A percentile compares a stretch with the other conserved stretches of the same genome.
Conservation (phyloP, 2,888 invertebrate genomes). For the Agriotes lineatus region DNA sequence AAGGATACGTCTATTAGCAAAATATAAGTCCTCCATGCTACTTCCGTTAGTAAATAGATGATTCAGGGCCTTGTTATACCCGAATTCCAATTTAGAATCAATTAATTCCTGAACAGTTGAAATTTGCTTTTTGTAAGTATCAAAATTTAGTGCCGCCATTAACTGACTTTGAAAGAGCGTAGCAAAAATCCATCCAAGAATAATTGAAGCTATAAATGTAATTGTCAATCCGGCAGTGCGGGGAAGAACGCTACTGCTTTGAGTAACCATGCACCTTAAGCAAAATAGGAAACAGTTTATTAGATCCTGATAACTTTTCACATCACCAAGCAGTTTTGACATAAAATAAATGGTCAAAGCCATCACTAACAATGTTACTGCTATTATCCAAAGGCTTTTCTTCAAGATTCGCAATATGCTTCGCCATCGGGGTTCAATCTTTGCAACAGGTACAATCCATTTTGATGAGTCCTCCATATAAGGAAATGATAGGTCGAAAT, state of each 20-base stretch:
- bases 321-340: not conserved
- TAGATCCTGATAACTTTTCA: not conserved
- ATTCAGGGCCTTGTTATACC: not conserved
- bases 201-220: not conserved
- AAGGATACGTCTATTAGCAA: not conserved
- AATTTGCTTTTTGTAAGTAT: slow-evolving; percentile 17
- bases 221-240: not conserved
- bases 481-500: slow-evolving; percentile 32
- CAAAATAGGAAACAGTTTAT: not conserved
- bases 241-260: not conserved
- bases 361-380: not conserved
- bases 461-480: slow-evolving; percentile 29
- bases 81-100: slow-evolving; percentile 3
- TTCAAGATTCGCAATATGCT: not conserved
- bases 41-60: not conserved
- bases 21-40: slow-evolving; percentile 10
- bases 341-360: not conserved
- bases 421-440: slow-evolving; percentile 13
- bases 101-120: slow-evolving; percentile 4
- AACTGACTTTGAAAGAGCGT: slow-evolving; percentile 7
- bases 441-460: slow-evolving; percentile 31
- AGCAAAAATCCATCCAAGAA: not conserved
- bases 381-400: not conserved
- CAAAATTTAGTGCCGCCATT: slow-evolving; percentile 2
- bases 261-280: not conserved